Conservation (phyloP, 2,797 vertebrate genomes). For the Notamacropus eugenii region DNA sequence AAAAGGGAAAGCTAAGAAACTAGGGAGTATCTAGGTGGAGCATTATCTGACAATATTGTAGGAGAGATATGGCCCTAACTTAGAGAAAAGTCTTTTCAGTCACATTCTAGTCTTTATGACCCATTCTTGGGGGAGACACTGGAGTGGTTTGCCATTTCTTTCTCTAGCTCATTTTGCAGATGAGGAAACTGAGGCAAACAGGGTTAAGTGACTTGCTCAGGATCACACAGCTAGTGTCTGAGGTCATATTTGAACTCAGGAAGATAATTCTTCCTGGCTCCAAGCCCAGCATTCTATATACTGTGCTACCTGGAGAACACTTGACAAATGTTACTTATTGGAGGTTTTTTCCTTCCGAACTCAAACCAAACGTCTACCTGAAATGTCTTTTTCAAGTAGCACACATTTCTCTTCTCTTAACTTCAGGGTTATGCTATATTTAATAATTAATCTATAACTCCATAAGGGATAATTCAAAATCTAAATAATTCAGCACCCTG, state of each 20-base stretch:
- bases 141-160: not conserved
- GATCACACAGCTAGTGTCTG: not conserved
- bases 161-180: not conserved
- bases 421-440: not conserved
- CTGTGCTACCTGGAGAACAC: not conserved
- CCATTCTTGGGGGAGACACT: not conserved
- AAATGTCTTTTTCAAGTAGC: not conserved
- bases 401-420: not conserved
- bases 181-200: not conserved
- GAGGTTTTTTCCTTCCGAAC: not conserved
- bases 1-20: not conserved
- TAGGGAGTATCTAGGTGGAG: not conserved
- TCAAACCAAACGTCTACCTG: not conserved
- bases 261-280: not conserved
- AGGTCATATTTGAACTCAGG: not conserved
- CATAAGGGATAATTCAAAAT: conserved; percentile 78
- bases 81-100: not conserved
- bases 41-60: not conserved
- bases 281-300: no score
- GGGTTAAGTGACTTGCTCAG: not conserved
- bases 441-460: conserved; percentile 77
- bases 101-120: not conserved
- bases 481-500: conserved; percentile 46
- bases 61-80: not conserved
- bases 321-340: not conserved